Base-by-base conservation (phyloP, 2,113 vertebrate species). In the Mirounga angustirostris region DNA sequence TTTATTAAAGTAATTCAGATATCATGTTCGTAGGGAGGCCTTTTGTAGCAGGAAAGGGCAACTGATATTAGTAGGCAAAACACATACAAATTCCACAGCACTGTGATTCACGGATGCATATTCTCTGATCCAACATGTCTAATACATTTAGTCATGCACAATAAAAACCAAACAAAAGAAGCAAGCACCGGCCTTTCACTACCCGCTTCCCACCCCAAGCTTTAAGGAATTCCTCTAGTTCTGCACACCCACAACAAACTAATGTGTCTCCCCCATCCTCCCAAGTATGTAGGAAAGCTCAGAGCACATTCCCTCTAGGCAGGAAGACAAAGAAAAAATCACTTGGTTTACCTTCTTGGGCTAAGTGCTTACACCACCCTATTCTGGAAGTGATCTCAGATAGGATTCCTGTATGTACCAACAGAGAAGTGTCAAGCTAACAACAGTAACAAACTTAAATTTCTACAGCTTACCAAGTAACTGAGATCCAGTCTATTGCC, bases 71-170 rank as follows among this genome's bases (percentile, higher is more conserved):
- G 97, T 69, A 98, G 98, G 97, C 97, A 92, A 96, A 86, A 97
- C 96, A 94, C 98, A 98, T 94, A 80, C 95, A 94, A 96, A 97
- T 93, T 97, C 98, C 83, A 95, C 73, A 87, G 91, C 15, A 5
- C 94, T 0, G 2, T 95, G 95, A 96, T 98, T 97, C 97, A 91
- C 74, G 52, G 96, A 92, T 59, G 58, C 94, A 94, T 79, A 98
- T 93, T 97, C 97, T 95, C 96, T 96, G 97, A 97, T 95, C 97
- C 94, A 97, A 98, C 98, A 98, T 96, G 98, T 92, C 96, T 98
- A 97, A 97, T 92, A 96, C 94, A 98, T 97, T 98, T 98, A 98
- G 98, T 98, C 97, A 98, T 95, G 98, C 98, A 96, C 97, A 98
- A 95, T 98, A 97, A 98, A 98, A 97, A 96, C 82, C 95, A 97